Evolutionary conservation across 2,888 invertebrate species (phyloP), one percentile per base, ranked within the genome.

Genomic region (Hydrotaea cyrtoneurina): DNA sequence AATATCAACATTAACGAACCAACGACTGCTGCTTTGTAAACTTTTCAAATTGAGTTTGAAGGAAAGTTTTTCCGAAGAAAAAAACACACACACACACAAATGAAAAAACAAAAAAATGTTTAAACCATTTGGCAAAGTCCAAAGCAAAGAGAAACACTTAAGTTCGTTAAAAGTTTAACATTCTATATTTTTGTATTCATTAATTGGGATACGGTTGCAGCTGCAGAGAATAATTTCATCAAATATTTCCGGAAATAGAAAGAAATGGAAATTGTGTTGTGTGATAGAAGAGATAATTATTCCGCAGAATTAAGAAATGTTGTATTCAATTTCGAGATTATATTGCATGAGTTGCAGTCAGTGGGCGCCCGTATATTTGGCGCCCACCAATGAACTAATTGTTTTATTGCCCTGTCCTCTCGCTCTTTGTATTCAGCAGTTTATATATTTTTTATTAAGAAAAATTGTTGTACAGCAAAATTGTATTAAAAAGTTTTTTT

Each of bases 41-140:
- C 59, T 62, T 62, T 62, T 62, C 31, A 62, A 23, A 62, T 62
- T 62, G 11, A 7, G 13, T 62, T 23, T n/a, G n/a, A n/a, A n/a
- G n/a, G n/a, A n/a, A n/a, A n/a, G n/a, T n/a, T n/a, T n/a, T n/a
- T n/a, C n/a, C n/a, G n/a, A n/a, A n/a, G n/a, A n/a, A n/a, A n/a
- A n/a, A n/a, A n/a, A n/a, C n/a, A n/a, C n/a, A n/a, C n/a, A n/a
- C n/a, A n/a, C n/a, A n/a, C n/a, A n/a, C n/a, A n/a, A 57, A 21
- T 57, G 11, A 11, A 57, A 53, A 57, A 57, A 57, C 55, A 57
- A 53, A 11, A 23, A 57, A 1, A 57, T 4, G 21, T 57, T 57
- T 57, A 17, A 57, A 57, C 55, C 21, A 21, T 31, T 31, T 31
- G 31, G 55, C 8, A 7, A 21, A 57, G 23, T 57, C 55, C 19